These are phyloP conservation scores for Rhadinocentrus ornatus DNA, from an alignment of 2,797 vertebrate species.

Conservation along the genomic window DNA sequence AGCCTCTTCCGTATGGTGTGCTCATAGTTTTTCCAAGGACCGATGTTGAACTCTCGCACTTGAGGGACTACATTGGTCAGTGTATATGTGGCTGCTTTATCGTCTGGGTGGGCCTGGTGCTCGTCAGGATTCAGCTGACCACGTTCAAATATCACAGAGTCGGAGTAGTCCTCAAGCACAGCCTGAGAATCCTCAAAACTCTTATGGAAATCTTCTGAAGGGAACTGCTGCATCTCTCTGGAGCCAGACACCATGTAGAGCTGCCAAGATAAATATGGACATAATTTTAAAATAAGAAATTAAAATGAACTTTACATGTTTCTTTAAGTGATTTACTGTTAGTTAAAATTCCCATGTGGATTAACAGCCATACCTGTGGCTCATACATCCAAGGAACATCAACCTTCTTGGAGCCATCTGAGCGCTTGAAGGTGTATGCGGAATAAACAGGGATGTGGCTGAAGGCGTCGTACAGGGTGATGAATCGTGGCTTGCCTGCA, in stretches of 20 bases:
- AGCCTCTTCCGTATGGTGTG: conserved; percentile 71
- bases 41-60: conserved; percentile 69
- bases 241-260: conserved; percentile 64
- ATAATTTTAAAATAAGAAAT: background rate
- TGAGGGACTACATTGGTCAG: conserved; percentile 80
- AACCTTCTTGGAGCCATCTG: conserved; percentile 73
- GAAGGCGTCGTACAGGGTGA: conserved; percentile 85
- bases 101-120: conserved; percentile 66
- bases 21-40: conserved; percentile 68
- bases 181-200: conserved; percentile 74
- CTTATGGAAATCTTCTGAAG: conserved; percentile 52
- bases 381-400: conserved; percentile 84
- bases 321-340: background rate
- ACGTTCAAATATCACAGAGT: conserved; percentile 72
- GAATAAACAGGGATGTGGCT: conserved; percentile 80
- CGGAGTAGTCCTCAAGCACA: conserved; percentile 74
- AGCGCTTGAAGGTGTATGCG: conserved; percentile 80
- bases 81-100: conserved; percentile 81
- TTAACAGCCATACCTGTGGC: conserved; percentile 69
- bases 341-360: background rate
- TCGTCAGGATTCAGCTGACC: conserved; percentile 79
- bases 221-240: conserved; percentile 76
- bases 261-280: conserved; percentile 44
- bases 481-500: conserved; percentile 78
- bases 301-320: background rate